phyloP scores from a whole-genome alignment of 2,113 vertebrate genomes.

The Rattus rattus region DNA sequence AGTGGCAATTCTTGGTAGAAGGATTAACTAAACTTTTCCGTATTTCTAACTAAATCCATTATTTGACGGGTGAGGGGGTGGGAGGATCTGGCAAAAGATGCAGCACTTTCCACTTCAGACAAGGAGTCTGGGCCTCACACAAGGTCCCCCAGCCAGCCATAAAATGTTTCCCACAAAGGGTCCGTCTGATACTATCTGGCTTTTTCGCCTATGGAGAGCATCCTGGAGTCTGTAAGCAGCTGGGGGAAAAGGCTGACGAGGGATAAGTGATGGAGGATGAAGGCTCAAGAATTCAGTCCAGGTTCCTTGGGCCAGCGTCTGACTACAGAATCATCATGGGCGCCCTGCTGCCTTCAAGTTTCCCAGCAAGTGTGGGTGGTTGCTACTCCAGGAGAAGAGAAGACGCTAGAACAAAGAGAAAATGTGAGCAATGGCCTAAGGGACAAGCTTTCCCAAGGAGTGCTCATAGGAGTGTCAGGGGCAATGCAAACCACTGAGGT shows the following conservation, averaged over 20 bases:
- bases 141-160: conserved; percentile 19
- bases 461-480: not conserved
- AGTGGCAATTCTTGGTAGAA: conserved; percentile 60
- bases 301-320: not conserved
- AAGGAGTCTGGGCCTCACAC: conserved; percentile 59
- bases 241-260: not conserved
- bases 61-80: conserved; percentile 64
- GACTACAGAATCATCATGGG: not conserved
- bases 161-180: conserved; percentile 33
- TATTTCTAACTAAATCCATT: conserved; percentile 70
- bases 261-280: not conserved
- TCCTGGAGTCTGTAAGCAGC: not conserved
- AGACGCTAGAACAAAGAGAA: not conserved
- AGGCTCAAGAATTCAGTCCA: not conserved
- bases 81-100: conserved; percentile 69
- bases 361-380: not conserved
- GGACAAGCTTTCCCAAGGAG: not conserved
- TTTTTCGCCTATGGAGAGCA: not conserved
- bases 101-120: conserved; percentile 56
- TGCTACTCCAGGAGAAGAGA: not conserved
- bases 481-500: not conserved
- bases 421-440: not conserved
- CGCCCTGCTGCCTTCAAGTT: not conserved
- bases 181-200: not conserved
- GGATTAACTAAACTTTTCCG: conserved; percentile 74